phyloP scores from a whole-genome alignment of 2,888 invertebrate species.

The Spatulosminthurus flaviceps region DNA sequence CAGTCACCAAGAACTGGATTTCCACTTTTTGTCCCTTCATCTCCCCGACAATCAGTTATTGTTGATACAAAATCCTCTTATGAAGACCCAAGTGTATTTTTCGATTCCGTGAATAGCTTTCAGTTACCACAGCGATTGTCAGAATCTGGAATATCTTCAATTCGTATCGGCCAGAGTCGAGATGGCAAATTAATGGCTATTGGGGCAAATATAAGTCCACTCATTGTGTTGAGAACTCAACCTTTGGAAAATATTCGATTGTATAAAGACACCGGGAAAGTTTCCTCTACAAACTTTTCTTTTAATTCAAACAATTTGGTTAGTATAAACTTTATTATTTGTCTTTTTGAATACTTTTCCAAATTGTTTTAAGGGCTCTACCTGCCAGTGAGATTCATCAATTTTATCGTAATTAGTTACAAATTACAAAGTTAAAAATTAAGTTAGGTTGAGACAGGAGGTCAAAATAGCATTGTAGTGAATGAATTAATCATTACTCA shows the following conservation, averaged over 20 bases:
- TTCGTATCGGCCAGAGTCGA: slow-evolving; percentile 51
- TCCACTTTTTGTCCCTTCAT: not conserved
- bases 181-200: slow-evolving; percentile 56
- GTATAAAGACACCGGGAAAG: slow-evolving; percentile 54
- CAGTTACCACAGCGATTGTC: slow-evolving; percentile 46
- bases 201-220: slow-evolving; percentile 58
- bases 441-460: no score
- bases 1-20: not conserved
- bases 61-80: not conserved
- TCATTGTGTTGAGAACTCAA: slow-evolving; percentile 50
- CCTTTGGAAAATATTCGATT: slow-evolving; percentile 49
- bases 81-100: not conserved
- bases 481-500: no score
- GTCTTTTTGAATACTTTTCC: no score
- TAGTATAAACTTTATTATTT: no score
- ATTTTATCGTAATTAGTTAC: no score
- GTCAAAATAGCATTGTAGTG: no score
- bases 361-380: no score
- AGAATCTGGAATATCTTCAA: slow-evolving; percentile 47
- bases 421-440: no score
- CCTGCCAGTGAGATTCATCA: no score
- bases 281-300: slow-evolving; percentile 55
- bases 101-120: not conserved
- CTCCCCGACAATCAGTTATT: not conserved
- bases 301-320: slow-evolving; percentile 56